Evolutionary conservation across 2,888 invertebrate species (phyloP), one percentile per base, ranked within the genome.

Genomic region (Agrotis puta): DNA sequence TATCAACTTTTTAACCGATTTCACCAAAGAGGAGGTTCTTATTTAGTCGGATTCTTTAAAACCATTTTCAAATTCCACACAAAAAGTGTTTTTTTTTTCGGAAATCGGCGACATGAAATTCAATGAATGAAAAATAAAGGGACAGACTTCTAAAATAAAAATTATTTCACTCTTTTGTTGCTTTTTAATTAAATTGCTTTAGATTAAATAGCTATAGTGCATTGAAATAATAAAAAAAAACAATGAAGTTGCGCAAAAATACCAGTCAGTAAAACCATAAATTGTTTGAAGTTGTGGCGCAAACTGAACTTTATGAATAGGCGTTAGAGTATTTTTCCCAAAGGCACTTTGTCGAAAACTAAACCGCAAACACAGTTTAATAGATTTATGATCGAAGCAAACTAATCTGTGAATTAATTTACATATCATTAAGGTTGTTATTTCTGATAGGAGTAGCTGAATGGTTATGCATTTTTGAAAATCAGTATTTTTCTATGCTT

Each of bases 341-440:
- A n/a, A 54, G 57, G 6, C 18, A 43, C n/a, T 24, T 16, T 11
- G 14, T n/a, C n/a, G 43, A 3, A 62, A 45, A 43, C n/a, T 7
- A 20, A 20, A 16, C 16, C 7, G 7, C 2, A 20, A 20, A 62
- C 20, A 13, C 1, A 69, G 39, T 27, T 2, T 22, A 33, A 9
- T 2, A 47, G 57, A 74, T 58, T 74, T 16, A 48, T 50, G 33
- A 47, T 24, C 13, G 22, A 73, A 53, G 50, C 5, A 47, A 14
- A 65, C 39, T 47, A 22, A 58, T 74, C 50, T 39, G 2, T 58
- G 14, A 64, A 58, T 64, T 18, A 20, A 47, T 74, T 72, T 64
- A 39, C 74, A 39, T 59, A 71, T 1, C 27, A 33, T 71, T 50
- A n/a, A 4, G 43, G 16, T n/a, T 43, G 16, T n/a, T 69, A 27